These are phyloP conservation scores for Psophia crepitans DNA, from an alignment of 2,113 vertebrate species.

Conservation along the genomic window DNA sequence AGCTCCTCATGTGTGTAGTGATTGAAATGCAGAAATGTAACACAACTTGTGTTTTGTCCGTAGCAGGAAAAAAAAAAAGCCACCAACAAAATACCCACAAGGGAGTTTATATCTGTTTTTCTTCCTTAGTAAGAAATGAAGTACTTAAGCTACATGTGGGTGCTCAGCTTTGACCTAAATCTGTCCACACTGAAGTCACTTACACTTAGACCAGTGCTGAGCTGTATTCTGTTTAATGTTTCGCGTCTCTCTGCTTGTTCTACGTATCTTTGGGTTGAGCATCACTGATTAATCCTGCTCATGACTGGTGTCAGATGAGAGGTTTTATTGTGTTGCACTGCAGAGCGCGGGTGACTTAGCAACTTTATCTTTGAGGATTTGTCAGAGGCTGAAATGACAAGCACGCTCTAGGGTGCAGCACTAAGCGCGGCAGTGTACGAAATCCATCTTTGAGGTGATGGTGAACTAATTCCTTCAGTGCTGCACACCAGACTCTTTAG, in stretches of 20 bases:
- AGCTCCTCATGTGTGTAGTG: background rate
- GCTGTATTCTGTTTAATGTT: background rate
- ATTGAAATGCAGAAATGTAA: background rate
- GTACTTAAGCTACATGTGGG: background rate
- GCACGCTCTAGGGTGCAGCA: background rate
- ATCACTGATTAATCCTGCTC: background rate
- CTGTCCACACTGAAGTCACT: background rate
- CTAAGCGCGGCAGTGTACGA: background rate
- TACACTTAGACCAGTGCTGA: background rate
- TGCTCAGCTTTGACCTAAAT: background rate
- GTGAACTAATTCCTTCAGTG: background rate
- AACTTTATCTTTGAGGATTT: slow-evolving; percentile 36
- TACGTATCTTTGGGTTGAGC: background rate
- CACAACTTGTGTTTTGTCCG: background rate
- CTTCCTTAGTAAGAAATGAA: background rate
- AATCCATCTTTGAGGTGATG: background rate
- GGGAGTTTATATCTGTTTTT: background rate
- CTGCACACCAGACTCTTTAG: background rate
- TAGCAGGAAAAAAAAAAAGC: background rate
- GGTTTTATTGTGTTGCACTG: background rate
- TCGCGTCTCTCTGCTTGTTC: background rate
- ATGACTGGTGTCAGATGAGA: background rate
- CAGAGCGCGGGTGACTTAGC: background rate
- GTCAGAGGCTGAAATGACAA: background rate
- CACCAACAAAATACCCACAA: background rate